Conservation (phyloP, 2,113 vertebrate genomes). For the Burhinus oedicnemus region DNA sequence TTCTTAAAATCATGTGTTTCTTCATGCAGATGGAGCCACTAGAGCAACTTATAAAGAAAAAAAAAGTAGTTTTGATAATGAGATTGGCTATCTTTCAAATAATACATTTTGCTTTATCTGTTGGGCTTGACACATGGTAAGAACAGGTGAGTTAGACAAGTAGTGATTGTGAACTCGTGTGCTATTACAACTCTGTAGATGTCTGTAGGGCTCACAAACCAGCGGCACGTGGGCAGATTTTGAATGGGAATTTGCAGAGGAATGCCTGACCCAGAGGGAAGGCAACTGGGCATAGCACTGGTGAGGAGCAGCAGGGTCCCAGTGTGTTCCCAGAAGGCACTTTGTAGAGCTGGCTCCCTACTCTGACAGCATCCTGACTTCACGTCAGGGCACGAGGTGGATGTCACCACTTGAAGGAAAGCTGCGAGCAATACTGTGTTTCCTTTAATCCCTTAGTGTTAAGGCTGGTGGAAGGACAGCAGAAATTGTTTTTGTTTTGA, state of each 20-base stretch:
- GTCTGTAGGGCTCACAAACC: not conserved
- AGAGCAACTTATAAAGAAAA: not conserved
- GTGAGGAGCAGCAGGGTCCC: not conserved
- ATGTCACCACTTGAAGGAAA: not conserved
- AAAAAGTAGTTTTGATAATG: not conserved
- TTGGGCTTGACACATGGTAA: not conserved
- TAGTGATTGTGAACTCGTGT: not conserved
- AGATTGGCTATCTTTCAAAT: not conserved
- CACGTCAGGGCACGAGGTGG: not conserved
- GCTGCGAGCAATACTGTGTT: not conserved
- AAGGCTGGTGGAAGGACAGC: not conserved
- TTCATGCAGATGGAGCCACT: not conserved
- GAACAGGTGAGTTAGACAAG: not conserved
- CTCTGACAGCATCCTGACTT: not conserved
- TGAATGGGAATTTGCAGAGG: accelerated
- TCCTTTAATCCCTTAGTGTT: not conserved
- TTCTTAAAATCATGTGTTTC: not conserved
- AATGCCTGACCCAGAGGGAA: not conserved
- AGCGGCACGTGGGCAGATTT: accelerated
- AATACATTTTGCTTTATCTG: not conserved
- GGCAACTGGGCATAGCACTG: not conserved
- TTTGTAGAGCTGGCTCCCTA: not conserved
- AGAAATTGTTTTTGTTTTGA: not conserved
- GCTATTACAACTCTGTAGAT: not conserved
- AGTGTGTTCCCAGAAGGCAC: not conserved